Percentiles rank a stretch among this genome's conserved stretches.
Conservation (phyloP, 2,113 vertebrate species). For the Oostethus manadensis region DNA sequence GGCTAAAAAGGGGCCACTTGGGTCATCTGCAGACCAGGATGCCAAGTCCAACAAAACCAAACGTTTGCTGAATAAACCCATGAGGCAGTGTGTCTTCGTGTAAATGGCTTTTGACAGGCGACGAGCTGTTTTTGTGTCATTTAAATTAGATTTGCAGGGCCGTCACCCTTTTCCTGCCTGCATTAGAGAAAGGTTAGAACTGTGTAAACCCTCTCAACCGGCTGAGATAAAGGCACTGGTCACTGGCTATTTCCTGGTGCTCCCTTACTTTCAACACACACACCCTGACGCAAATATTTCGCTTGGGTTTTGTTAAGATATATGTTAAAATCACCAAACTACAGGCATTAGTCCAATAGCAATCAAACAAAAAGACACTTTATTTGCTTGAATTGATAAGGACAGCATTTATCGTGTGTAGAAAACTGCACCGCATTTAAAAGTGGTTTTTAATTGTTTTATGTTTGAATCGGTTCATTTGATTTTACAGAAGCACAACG, state of each 20-base stretch:
- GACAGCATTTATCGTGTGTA: no score
- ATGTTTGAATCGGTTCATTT: no score
- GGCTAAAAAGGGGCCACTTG: not conserved
- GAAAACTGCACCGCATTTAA: no score
- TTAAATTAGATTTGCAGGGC: not conserved
- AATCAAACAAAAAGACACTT: no score
- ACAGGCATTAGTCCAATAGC: no score
- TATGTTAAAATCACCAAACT: no score
- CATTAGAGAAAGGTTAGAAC: slow-evolving; percentile 22
- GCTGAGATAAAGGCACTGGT: slow-evolving; percentile 5
- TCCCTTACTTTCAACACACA: slow-evolving; percentile 11
- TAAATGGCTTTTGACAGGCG: not conserved
- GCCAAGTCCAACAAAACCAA: slow-evolving; percentile 1
- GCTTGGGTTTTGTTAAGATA: not conserved
- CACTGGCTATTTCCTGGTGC: slow-evolving; percentile 11
- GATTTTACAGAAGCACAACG: no score
- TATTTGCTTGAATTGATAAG: no score
- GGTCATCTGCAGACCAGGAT: not conserved
- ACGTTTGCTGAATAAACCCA: slow-evolving; percentile 2
- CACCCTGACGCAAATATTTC: slow-evolving; percentile 7
- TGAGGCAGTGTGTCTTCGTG: not conserved
- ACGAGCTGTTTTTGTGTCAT: slow-evolving; percentile 1
- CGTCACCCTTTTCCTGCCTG: slow-evolving; percentile 13
- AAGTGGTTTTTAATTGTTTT: no score
- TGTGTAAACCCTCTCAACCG: slow-evolving; percentile 14